Percentiles rank a stretch among this genome's conserved stretches.
phyloP scores from a whole-genome alignment of 2,113 vertebrate genomes.

The Sardina pilchardus region DNA sequence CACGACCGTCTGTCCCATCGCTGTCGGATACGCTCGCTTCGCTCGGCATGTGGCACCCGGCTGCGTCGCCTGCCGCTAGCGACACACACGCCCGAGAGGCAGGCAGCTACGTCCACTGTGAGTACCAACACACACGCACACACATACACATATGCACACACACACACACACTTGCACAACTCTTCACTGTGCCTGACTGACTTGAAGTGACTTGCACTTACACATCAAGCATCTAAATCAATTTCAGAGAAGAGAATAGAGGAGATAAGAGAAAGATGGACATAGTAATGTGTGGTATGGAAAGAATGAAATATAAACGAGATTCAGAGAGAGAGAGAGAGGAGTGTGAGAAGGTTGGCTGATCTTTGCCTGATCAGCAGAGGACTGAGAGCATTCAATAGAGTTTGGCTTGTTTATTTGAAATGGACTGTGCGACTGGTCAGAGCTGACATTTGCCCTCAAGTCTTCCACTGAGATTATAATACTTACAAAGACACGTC shows the following conservation, averaged over 20 bases:
- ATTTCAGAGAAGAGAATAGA: neutral
- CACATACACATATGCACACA: neutral
- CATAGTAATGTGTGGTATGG: neutral
- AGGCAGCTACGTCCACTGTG: conserved; percentile 61
- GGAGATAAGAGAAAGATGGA: neutral
- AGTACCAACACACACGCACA: conserved; percentile 47
- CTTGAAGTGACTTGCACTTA: neutral
- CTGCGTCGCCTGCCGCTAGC: conserved; percentile 54
- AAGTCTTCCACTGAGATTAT: neutral
- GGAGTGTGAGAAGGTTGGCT: neutral
- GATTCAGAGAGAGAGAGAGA: neutral
- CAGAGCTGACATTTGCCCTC: neutral
- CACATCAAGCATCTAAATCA: neutral
- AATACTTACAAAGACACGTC: neutral
- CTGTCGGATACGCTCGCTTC: neutral
- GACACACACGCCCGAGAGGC: conserved; percentile 54
- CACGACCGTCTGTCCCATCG: neutral
- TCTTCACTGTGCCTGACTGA: neutral
- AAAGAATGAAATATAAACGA: neutral
- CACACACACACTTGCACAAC: neutral
- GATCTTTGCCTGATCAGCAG: neutral
- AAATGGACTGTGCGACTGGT: too few species aligned
- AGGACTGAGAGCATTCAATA: too few species aligned
- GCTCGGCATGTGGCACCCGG: conserved; percentile 65
- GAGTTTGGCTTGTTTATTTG: neutral